Conservation (phyloP, 2,113 vertebrate genomes). For the Gymnorhina tibicen region DNA sequence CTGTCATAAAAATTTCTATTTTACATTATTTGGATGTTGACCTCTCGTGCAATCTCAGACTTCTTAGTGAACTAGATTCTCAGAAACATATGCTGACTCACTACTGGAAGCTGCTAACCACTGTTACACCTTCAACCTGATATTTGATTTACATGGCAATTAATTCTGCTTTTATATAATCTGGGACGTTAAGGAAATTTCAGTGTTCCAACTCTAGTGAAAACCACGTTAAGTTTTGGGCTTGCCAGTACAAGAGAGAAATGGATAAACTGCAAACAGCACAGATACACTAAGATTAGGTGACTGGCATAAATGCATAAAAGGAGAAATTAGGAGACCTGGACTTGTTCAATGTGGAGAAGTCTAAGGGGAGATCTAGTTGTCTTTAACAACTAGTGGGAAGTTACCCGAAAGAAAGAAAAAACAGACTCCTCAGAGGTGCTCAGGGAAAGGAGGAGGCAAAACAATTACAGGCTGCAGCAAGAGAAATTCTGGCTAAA, state of each 20-base stretch:
- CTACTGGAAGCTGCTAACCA: background rate
- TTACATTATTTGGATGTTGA: background rate
- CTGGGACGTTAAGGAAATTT: background rate
- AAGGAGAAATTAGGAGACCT: background rate
- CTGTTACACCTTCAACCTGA: background rate
- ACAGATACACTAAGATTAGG: background rate
- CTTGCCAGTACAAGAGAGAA: background rate
- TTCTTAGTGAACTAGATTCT: background rate
- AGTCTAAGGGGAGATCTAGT: background rate
- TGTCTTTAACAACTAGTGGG: background rate
- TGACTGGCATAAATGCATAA: background rate
- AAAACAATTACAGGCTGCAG: background rate
- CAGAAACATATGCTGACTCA: background rate
- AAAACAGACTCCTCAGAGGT: background rate
- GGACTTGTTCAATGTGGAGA: background rate
- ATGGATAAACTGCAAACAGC: background rate
- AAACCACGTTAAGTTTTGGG: background rate
- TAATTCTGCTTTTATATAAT: background rate
- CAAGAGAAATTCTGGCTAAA: background rate
- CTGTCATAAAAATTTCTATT: background rate
- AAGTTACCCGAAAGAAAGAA: background rate
- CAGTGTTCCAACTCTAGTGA: background rate
- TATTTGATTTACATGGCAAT: background rate
- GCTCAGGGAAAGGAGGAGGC: background rate
- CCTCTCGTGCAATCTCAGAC: background rate